Percentiles rank a stretch among this genome's conserved stretches.
phyloP scores from a whole-genome alignment of 2,113 vertebrate species.

The human region DNA sequence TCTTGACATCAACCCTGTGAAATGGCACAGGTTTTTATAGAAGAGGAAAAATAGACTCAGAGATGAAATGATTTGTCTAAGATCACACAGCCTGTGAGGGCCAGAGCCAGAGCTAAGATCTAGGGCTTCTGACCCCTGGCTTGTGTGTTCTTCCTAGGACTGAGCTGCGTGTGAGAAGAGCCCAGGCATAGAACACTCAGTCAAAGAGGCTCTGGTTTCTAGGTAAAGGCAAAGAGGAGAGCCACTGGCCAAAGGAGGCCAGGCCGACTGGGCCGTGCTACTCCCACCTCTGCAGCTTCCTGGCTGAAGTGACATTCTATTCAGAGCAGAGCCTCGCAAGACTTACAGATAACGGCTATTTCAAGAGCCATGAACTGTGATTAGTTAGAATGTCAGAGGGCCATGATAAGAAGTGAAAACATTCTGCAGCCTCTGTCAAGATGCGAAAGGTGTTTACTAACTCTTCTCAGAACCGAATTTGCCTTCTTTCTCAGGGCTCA shows the following conservation, averaged over 20 bases:
- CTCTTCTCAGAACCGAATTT: background rate
- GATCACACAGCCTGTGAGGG: background rate
- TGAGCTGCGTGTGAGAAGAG: background rate
- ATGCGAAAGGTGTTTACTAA: slow-evolving; percentile 15
- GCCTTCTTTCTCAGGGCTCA: background rate
- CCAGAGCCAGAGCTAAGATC: background rate
- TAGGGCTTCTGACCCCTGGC: background rate
- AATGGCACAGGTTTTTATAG: slow-evolving; percentile 10
- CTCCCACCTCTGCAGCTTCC: background rate
- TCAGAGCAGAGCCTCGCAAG: background rate
- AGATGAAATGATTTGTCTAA: slow-evolving; percentile 2
- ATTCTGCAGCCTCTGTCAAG: slow-evolving; percentile 21
- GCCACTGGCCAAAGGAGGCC: background rate
- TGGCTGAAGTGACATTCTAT: background rate
- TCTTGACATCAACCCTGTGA: background rate
- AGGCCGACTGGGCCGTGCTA: background rate
- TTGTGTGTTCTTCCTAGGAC: background rate
- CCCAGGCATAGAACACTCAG: background rate
- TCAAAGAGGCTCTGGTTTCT: background rate
- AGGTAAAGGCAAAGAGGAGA: background rate
- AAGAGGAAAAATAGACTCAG: background rate
- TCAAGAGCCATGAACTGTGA: background rate
- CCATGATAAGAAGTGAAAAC: slow-evolving; percentile 13
- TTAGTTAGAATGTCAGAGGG: slow-evolving; percentile 39
- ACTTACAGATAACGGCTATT: slow-evolving; percentile 30